These are phyloP conservation scores for Tragelaphus strepsiceros DNA, from an alignment of 2,113 vertebrate genomes.

Conservation along the genomic window DNA sequence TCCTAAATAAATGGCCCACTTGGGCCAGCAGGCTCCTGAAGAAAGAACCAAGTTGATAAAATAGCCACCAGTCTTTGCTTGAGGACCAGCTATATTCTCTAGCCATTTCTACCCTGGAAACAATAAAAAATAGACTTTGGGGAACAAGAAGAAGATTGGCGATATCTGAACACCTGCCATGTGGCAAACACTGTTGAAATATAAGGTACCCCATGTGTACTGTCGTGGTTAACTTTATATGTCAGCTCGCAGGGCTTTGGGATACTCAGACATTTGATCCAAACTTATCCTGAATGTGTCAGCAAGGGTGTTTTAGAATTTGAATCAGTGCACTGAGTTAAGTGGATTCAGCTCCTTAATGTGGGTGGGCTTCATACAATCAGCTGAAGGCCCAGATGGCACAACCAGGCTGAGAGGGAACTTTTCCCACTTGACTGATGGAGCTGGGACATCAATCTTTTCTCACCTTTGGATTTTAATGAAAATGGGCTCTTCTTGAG, in stretches of 20 bases:
- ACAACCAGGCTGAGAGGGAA: not conserved
- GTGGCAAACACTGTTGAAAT: not conserved
- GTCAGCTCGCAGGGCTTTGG: not conserved
- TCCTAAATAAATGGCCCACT: not conserved
- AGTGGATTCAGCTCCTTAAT: not conserved
- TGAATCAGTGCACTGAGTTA: not conserved
- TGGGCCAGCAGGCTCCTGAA: not conserved
- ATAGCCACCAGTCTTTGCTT: not conserved
- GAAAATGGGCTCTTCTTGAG: not conserved
- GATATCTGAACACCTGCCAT: not conserved
- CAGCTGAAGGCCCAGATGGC: not conserved
- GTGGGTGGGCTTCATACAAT: not conserved
- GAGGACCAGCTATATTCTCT: not conserved
- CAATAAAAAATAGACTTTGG: not conserved
- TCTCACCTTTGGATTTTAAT: not conserved
- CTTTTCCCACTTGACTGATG: not conserved
- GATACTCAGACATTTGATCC: not conserved
- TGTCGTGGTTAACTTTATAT: not conserved
- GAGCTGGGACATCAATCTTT: not conserved
- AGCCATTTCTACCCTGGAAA: not conserved
- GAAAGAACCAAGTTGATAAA: not conserved
- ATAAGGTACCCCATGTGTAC: accelerated
- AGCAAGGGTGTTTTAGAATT: not conserved
- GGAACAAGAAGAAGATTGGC: not conserved
- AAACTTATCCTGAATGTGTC: not conserved